phyloP scores from a whole-genome alignment of 1,140 invertebrate species.

The Bombus turneri region DNA sequence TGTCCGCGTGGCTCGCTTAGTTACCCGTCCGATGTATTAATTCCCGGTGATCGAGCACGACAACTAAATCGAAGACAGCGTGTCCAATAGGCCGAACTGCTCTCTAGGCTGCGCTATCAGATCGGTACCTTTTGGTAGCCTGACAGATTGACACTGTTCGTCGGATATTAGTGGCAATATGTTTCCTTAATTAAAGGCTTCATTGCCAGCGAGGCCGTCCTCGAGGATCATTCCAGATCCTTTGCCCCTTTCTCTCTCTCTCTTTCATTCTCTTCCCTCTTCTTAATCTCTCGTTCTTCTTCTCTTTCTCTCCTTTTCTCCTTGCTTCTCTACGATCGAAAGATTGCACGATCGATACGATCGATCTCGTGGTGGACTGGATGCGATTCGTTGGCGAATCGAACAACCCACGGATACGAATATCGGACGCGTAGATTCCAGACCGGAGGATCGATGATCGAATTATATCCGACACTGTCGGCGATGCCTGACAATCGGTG shows the following conservation, averaged over 20 bases:
- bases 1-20: constrained; percentile 57
- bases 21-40: constrained; percentile 74
- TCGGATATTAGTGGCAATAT: constrained; percentile 81
- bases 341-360: constrained; percentile 63
- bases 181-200: constrained; percentile 79
- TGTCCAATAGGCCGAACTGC: constrained; percentile 75
- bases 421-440: constrained; percentile 56
- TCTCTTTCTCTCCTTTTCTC: not conserved
- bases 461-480: constrained; percentile 66
- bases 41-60: constrained; percentile 78
- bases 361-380: constrained; percentile 47
- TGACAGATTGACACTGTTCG: constrained; percentile 80
- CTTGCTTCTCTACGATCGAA: constrained; percentile 36
- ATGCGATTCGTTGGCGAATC: constrained; percentile 26
- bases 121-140: constrained; percentile 76
- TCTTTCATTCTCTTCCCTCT: not conserved
- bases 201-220: constrained; percentile 41
- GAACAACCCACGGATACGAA: constrained; percentile 12
- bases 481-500: constrained; percentile 60
- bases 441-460: constrained; percentile 66
- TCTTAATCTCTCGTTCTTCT: not conserved
- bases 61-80: constrained; percentile 80
- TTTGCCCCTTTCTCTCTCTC: not conserved
- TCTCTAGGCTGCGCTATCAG: constrained; percentile 72
- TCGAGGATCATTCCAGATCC: not conserved